Evolutionary conservation across 2,888 invertebrate species (phyloP).

Genomic region (Brachypalpus laphriformis): DNA sequence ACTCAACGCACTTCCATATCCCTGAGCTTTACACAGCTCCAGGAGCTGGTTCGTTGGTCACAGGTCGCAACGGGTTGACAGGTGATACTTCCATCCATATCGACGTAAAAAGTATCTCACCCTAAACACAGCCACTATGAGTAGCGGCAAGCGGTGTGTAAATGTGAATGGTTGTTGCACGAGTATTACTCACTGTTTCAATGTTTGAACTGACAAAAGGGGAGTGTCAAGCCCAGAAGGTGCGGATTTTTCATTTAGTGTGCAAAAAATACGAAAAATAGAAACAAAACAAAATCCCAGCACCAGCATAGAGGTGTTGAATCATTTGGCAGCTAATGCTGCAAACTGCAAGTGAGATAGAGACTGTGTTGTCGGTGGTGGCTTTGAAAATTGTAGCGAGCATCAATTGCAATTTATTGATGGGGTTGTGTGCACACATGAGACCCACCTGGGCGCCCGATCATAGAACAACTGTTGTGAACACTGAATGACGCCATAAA

Average conservation of each 20-base stretch:
- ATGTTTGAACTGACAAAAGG: conserved; percentile 43
- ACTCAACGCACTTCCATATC: conserved; percentile 38
- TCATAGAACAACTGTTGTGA: conserved; percentile 41
- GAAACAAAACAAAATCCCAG: conserved; percentile 4
- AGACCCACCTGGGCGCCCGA: background rate
- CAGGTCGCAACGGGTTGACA: conserved; percentile 48
- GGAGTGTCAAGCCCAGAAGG: conserved; percentile 44
- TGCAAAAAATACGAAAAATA: conserved; percentile 10
- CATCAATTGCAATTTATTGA: conserved; percentile 62
- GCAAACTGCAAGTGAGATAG: background rate
- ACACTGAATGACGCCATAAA: conserved; percentile 41
- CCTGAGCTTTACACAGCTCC: conserved; percentile 1
- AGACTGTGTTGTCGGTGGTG: background rate
- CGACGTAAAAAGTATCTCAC: conserved; percentile 13
- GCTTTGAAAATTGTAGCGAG: conserved; percentile 26
- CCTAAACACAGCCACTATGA: background rate
- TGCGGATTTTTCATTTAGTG: conserved; percentile 45
- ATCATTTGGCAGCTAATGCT: conserved; percentile 61
- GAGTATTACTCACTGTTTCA: conserved; percentile 43
- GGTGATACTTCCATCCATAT: conserved; percentile 28
- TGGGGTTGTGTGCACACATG: conserved; percentile 19
- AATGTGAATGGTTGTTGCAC: conserved; percentile 3
- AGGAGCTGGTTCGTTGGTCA: conserved; percentile 21
- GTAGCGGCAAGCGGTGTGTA: conserved; percentile 37
- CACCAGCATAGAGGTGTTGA: conserved; percentile 38